Evolutionary conservation across 2,888 invertebrate genomes (phyloP), one percentile per base, ranked within the genome.

Genomic region (Loripinus fragilis): DNA sequence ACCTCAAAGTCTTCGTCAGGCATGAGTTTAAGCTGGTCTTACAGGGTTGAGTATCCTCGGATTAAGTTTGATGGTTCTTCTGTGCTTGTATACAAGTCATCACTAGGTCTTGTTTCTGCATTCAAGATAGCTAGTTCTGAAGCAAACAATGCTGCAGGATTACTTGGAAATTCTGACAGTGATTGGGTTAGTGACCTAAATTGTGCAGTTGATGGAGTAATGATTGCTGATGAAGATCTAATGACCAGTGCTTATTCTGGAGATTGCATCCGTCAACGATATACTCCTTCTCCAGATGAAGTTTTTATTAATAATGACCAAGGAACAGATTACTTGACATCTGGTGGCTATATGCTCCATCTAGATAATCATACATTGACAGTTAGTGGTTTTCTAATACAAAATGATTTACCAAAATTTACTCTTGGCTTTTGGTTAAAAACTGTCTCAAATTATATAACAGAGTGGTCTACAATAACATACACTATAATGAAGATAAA

Each of bases 161-260:
- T 90, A 38, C 55, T 90, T 2, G 89, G 90, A 12, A 84, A 82
- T 42, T 55, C 80, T 10, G 88, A 88, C 66, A 78, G 74, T 3
- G 70, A 73, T n/a, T 86, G 87, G 86, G 76, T 80, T 52, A 85
- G 82, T 69, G 88, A 90, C 67, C 64, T 90, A 2, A 66, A 81
- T 28, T 77, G 79, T 60, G 17, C 65, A 10, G 75, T 12, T 65
- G 38, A 38, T 38, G 78, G 74, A 17, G 73, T 74, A 17, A 41
- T 38, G 8, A 48, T 74, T 17, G 41, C 74, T 20, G 67, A 70
- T 0, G 74, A 78, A 7, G 55, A 55, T 35, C 71, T 72, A 12
- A 65, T 86, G n/a, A 87, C 82, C 15, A 72, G 70, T 20, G 42
- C 60, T 7, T 78, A 80, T 50, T 76, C 75, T 28, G 78, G 78